Evolutionary conservation across 2,888 invertebrate genomes (phyloP).

Genomic region (Spisula solida): DNA sequence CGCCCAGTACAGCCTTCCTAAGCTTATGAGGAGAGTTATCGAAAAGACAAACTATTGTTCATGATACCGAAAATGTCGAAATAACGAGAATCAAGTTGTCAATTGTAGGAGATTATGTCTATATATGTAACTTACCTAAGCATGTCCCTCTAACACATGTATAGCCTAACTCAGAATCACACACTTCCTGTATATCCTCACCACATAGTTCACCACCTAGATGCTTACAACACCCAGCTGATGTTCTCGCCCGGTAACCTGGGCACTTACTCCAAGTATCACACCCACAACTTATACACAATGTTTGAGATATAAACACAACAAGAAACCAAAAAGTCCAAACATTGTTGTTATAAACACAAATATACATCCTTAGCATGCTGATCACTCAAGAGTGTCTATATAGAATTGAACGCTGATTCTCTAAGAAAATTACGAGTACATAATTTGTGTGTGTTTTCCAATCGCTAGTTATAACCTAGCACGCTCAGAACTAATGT

Average conservation of each 20-base stretch:
- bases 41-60: too few species aligned
- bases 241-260: not conserved
- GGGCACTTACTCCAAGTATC: not conserved
- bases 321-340: not conserved
- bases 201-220: not conserved
- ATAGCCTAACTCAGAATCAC: constrained; percentile 8
- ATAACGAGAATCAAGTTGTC: too few species aligned
- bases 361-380: not conserved
- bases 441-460: constrained; percentile 19
- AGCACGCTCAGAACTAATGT: not conserved
- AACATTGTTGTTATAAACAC: not conserved
- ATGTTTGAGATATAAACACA: not conserved
- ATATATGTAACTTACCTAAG: not conserved
- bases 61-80: too few species aligned
- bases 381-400: not conserved
- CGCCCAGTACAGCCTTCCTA: too few species aligned
- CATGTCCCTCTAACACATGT: not conserved
- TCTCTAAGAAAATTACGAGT: constrained; percentile 5
- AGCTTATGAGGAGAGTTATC: too few species aligned
- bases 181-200: not conserved
- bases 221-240: constrained; percentile 6
- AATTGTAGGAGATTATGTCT: not conserved
- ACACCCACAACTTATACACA: not conserved
- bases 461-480: not conserved
- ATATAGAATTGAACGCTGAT: not conserved